Base-by-base conservation (phyloP, 2,113 vertebrate genomes). In the Psittacula cyanocephala region DNA sequence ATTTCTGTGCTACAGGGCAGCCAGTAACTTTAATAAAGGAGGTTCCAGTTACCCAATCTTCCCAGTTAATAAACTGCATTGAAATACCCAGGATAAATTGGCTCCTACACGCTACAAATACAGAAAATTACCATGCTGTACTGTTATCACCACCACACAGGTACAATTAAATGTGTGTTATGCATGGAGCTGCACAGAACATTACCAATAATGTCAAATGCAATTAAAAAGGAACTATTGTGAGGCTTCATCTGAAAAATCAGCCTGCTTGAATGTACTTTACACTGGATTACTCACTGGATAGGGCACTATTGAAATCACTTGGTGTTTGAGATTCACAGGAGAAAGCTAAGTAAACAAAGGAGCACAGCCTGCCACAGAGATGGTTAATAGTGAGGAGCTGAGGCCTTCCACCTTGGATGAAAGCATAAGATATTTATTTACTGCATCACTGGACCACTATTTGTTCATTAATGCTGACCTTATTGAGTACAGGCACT, bases 1-100 rank as follows among this genome's bases (percentile, higher is more conserved):
- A 97, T 97, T 97, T 96, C 93, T 2, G 0, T 88, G 94, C 96
- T 93, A 96, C 93, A 93, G 93, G 95, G 95, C 96, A 96, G 95
- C 95, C 95, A 97, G 96, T 97, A 97, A 96, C 91, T 95, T 97
- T 97, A 97, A 96, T 97, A 97, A 97, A 96, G 92, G 96, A 97
- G 91, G 93, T 92, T 97, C 94, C 95, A 96, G 95, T 96, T 93
- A 96, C 94, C 95, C 96, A 97, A 93, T 96, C 95, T 97, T 96
- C 93, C 94, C 89, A 97, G 97, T 97, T 97, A 97, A 97, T 97
- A 97, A 97, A 96, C 94, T 91, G 47, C 93, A 93, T 76, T 97
- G 96, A 97, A 97, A 96, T 88, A 88, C 82, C 49, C 76, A 69
- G 82, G 90, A 96, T 92, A 91, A 97, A 97, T 97, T 90, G 84